Conservation (phyloP, 2,888 invertebrate species). For the Drosophila buzzatii region DNA sequence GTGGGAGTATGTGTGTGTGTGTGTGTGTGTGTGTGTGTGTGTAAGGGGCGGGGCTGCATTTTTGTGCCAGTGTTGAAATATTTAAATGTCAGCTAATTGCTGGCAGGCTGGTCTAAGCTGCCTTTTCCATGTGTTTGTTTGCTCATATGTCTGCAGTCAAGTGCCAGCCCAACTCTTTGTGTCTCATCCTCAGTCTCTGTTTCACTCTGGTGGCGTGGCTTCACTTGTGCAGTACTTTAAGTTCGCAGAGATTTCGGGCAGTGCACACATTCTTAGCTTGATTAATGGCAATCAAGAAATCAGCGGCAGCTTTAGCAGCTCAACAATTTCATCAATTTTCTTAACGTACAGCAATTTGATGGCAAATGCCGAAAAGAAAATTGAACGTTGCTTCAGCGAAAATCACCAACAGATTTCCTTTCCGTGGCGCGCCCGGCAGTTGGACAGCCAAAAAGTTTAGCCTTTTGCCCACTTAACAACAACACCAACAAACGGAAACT, state of each 20-base stretch:
- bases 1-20: neutral
- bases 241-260: constrained; percentile 44
- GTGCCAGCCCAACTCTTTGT: constrained; percentile 14
- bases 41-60: constrained; percentile 41
- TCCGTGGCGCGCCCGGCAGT: neutral
- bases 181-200: neutral
- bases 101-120: constrained; percentile 43
- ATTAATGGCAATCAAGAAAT: constrained; percentile 77
- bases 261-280: constrained; percentile 64
- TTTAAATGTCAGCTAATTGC: constrained; percentile 81
- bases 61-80: constrained; percentile 72
- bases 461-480: constrained; percentile 59
- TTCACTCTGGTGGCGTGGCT: neutral
- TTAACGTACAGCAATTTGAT: constrained; percentile 73
- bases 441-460: constrained; percentile 60
- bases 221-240: constrained; percentile 33
- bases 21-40: neutral
- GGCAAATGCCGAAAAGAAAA: constrained; percentile 58
- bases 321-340: constrained; percentile 82
- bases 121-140: constrained; percentile 58
- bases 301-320: constrained; percentile 55
- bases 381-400: constrained; percentile 58
- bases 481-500: constrained; percentile 56
- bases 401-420: constrained; percentile 65
- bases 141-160: constrained; percentile 69